A percentile compares a stretch with the other conserved stretches of the same genome.
Conservation (phyloP, 2,113 vertebrate genomes). For the Pelecanus crispus region DNA sequence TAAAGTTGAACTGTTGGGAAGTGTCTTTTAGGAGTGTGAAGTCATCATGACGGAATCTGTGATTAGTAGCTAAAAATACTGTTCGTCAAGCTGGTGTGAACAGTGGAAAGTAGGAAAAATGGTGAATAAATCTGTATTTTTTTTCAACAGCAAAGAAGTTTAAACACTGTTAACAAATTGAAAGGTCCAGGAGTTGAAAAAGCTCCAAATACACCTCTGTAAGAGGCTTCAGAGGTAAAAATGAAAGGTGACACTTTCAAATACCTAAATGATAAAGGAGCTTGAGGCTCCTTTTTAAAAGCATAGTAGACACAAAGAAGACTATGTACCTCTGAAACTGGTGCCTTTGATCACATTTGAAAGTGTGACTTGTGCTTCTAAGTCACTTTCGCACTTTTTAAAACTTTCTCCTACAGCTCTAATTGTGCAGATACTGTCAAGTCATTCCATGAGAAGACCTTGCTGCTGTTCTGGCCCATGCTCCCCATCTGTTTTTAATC, state of each 20-base stretch:
- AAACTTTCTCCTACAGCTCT: conserved; percentile 13
- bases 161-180: neutral
- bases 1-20: neutral
- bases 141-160: neutral
- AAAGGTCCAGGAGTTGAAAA: neutral
- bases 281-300: neutral
- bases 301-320: neutral
- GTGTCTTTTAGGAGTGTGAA: neutral
- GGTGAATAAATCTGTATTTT: neutral
- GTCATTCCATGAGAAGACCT: conserved; percentile 31
- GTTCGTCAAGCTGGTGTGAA: neutral
- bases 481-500: neutral
- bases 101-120: neutral
- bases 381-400: neutral
- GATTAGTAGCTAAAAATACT: neutral
- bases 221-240: conserved; percentile 18
- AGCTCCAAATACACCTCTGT: neutral
- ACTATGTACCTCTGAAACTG: neutral
- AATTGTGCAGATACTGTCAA: neutral
- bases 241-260: neutral
- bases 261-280: neutral
- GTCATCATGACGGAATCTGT: neutral
- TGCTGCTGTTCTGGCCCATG: neutral
- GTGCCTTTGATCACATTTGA: conserved; percentile 28
- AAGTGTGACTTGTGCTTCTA: neutral